Evolutionary conservation across 1,140 invertebrate genomes (phyloP), one percentile per base, ranked within the genome.

Genomic region (Achroia grisella): DNA sequence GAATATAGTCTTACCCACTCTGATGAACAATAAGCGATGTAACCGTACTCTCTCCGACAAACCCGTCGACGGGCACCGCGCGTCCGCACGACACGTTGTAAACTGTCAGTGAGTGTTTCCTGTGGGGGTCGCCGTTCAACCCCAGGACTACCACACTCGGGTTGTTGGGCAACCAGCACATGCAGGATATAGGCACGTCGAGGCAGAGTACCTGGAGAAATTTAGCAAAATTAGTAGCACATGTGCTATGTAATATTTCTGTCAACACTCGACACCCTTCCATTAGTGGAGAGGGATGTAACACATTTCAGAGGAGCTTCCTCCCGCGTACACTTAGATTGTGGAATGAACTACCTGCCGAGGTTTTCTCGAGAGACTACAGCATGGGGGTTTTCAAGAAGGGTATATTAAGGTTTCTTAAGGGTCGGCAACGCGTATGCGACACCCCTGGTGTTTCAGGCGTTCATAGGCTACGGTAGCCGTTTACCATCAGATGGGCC

Each of bases 151-250:
- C 44, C 42, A 72, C 61, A 15, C 62, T 65, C 1, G 64, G 70
- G 49, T 23, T 61, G 30, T 34, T 51, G 10, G 58, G 54, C 30
- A 82, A 11, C 73, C 75, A 78, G 2, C 47, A 32, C 56, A 74
- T 56, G 42, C 71, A 70, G 4, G 73, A 71, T 34, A 78, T 44
- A 0, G 69, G 28, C 0, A 48, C 41, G 29, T 78, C 73, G 6
- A 76, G 40, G 4, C 58, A 64, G 2, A 79, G 34, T 4, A 77
- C 56, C 77, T 81, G 48, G 8, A n/a, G n/a, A n/a, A n/a, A n/a
- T n/a, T n/a, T n/a, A n/a, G n/a, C n/a, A n/a, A n/a, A n/a, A n/a
- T n/a, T n/a, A n/a, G n/a, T n/a, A n/a, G n/a, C n/a, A n/a, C n/a
- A n/a, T n/a, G n/a, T n/a, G n/a, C n/a, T n/a, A n/a, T n/a, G 23